Conservation (phyloP, 2,113 vertebrate genomes). For the Charadrius vociferus region DNA sequence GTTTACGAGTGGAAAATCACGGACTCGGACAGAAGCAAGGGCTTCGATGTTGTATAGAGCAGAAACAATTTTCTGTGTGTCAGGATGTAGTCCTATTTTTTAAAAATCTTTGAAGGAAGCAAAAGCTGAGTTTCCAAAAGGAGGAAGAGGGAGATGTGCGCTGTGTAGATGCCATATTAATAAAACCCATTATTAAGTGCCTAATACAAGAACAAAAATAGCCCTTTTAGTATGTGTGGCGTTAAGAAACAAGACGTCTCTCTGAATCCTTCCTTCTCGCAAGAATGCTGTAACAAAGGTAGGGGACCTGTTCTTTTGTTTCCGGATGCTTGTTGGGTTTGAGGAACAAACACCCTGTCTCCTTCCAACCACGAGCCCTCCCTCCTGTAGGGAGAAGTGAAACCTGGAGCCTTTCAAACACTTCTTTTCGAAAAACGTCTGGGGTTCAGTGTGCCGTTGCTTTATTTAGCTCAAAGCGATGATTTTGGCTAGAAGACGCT, state of each 20-base stretch:
- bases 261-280: neutral
- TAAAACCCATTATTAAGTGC: neutral
- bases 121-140: neutral
- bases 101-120: neutral
- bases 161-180: neutral
- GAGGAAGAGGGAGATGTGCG: fast-evolving
- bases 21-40: neutral
- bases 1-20: constrained; percentile 5
- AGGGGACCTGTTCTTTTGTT: neutral
- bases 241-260: neutral
- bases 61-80: neutral
- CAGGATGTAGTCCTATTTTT: fast-evolving
- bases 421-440: neutral
- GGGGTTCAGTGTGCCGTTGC: neutral
- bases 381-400: neutral
- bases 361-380: neutral
- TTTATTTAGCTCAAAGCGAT: neutral
- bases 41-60: neutral
- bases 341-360: neutral
- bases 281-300: neutral
- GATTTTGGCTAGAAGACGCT: neutral
- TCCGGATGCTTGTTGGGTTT: neutral
- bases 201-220: neutral
- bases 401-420: neutral
- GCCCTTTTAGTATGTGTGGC: fast-evolving